phyloP scores from a whole-genome alignment of 92 coral and sea anemone species.

The Phenganax stokvisi region DNA sequence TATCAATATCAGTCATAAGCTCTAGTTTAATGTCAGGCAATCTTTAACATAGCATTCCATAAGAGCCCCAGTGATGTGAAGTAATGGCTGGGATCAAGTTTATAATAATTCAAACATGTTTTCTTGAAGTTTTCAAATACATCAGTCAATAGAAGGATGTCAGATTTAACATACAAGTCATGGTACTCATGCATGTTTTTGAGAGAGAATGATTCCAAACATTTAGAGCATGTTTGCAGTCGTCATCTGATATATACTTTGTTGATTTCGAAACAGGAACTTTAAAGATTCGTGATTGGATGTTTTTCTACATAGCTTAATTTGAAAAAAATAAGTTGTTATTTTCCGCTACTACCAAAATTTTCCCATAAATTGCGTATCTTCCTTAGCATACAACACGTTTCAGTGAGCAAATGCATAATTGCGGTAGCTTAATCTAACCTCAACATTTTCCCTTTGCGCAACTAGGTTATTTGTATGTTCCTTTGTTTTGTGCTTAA shows the following conservation, averaged over 20 bases:
- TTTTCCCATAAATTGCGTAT: too few species aligned
- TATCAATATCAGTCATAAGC: not conserved
- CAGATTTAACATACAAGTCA: constrained; percentile 25
- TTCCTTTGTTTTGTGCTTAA: too few species aligned
- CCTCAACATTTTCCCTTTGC: too few species aligned
- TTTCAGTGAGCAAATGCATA: too few species aligned
- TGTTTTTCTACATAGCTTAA: too few species aligned
- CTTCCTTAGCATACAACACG: too few species aligned
- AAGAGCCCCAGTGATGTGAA: not conserved
- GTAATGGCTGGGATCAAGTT: not conserved
- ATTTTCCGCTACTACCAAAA: too few species aligned
- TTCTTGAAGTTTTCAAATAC: constrained; percentile 5
- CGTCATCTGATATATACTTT: not conserved
- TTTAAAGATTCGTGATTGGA: too few species aligned
- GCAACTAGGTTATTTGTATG: too few species aligned
- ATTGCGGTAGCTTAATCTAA: too few species aligned
- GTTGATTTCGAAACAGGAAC: too few species aligned
- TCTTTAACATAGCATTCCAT: constrained; percentile 7
- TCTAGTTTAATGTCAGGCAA: not conserved
- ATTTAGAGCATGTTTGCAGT: constrained; percentile 27
- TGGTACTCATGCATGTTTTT: constrained; percentile 31
- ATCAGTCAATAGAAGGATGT: constrained; percentile 17
- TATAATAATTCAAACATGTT: not conserved
- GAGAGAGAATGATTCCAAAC: constrained; percentile 26
- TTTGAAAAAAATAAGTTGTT: too few species aligned